Evolutionary conservation across 2,797 vertebrate genomes (phyloP), one percentile per base, ranked within the genome.

Genomic region (Heterohyrax brucei): DNA sequence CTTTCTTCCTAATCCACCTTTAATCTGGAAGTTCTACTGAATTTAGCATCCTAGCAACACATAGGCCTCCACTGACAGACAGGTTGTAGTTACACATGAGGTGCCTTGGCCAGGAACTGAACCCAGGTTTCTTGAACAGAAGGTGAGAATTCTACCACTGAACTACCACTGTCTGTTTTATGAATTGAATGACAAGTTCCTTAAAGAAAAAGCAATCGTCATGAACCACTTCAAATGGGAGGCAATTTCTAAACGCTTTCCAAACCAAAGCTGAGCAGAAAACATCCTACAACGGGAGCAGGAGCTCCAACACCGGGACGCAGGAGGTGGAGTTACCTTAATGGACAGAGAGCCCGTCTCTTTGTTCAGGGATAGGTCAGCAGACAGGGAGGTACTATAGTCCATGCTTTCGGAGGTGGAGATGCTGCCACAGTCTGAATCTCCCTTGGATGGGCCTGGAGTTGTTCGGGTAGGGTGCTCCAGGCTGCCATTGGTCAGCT

Each of bases 331-430:
- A 0, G 95, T 99, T 97, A 99, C 99, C 99, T 99, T 99, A 94
- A 99, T 68, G 44, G 99, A 99, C 44, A 99, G 95, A 1, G 99
- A 99, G 39, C 99, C 98, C 0, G 89, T 98, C 93, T 99, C 99
- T 97, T 98, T 99, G 98, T 98, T 99, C 94, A 99, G 95, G 0
- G 99, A 98, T 96, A 99, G 95, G 97, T 99, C 99, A 0, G 98
- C 98, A 0, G 98, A 99, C 80, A 99, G 72, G 48, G 98, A 99
- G 85, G 97, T 79, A 90, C 96, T 97, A 48, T 99, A 98, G 97
- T 99, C 99, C 98, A 99, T 98, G 98, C 98, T 99, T 94, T 99
- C 99, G 0, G 99, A 99, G 3, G 97, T 98, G 22, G 98, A 99
- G 75, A 99, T 92, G 97, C 99, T 99, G 83, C 99, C 98, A 0